Evolutionary conservation across 2,797 vertebrate species (phyloP).

Genomic region (Phrynocephalus guinanensis): DNA sequence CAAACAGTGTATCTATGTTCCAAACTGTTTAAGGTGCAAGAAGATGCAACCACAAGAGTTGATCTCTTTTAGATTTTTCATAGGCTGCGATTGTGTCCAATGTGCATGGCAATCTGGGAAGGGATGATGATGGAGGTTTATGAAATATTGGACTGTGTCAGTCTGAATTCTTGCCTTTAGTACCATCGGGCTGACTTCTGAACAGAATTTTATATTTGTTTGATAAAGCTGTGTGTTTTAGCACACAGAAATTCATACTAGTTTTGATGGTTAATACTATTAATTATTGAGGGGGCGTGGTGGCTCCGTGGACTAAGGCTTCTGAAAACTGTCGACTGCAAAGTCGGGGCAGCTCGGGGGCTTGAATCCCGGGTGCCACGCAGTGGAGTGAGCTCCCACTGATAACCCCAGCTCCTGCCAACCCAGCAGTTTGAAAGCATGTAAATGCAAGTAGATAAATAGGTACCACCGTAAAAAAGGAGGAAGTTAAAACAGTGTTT

Average conservation of each 20-base stretch:
- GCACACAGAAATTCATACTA: constrained; percentile 24
- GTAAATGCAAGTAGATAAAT: no score
- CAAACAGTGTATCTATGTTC: neutral
- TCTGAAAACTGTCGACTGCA: no score
- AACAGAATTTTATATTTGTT: constrained; percentile 18
- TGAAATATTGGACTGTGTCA: neutral
- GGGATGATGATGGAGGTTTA: neutral
- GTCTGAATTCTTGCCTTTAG: neutral
- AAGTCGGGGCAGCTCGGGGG: no score
- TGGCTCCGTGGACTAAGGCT: no score
- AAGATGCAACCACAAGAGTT: neutral
- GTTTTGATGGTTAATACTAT: constrained; percentile 30
- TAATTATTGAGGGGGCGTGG: no score
- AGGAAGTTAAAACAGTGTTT: no score
- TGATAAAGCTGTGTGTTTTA: constrained; percentile 28
- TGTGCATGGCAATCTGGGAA: neutral
- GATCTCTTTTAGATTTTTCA: neutral
- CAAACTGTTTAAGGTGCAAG: neutral
- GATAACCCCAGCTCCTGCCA: no score
- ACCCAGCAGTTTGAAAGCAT: no score
- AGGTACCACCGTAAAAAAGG: no score
- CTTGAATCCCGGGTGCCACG: no score
- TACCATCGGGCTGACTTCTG: neutral
- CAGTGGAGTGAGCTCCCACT: no score
- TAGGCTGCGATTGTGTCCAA: neutral